Percentiles rank a stretch among this genome's conserved stretches.
phyloP scores from a whole-genome alignment of 2,113 vertebrate genomes.

The Oncorhynchus nerka region DNA sequence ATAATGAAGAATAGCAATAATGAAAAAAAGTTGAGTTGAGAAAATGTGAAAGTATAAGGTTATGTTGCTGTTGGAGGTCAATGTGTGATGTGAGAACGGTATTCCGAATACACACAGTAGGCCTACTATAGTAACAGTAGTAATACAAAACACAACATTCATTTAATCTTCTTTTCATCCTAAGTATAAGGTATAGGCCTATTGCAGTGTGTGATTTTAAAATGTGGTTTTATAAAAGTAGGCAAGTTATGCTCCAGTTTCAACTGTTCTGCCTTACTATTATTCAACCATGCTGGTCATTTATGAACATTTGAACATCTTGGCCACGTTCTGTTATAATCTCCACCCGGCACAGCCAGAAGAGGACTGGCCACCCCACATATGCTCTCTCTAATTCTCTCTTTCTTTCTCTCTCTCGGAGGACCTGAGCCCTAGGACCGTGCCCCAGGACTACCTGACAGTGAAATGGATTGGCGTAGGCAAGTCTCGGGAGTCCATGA shows the following conservation, averaged over 20 bases:
- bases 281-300: too few species aligned
- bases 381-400: too few species aligned
- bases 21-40: background rate
- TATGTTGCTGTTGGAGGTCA: constrained; percentile 27
- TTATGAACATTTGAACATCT: too few species aligned
- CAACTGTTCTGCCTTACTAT: too few species aligned
- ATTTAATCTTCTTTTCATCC: background rate
- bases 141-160: background rate
- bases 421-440: too few species aligned
- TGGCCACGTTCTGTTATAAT: too few species aligned
- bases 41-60: constrained; percentile 22
- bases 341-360: too few species aligned
- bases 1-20: constrained; percentile 16
- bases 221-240: background rate
- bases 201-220: background rate
- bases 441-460: too few species aligned
- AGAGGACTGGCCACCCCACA: too few species aligned
- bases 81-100: constrained; percentile 18
- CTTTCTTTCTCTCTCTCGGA: too few species aligned
- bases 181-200: background rate
- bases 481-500: constrained; percentile 96
- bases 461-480: constrained; percentile 99
- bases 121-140: background rate
- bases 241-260: too few species aligned
- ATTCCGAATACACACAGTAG: too few species aligned